These are phyloP conservation scores for Myathropa florea DNA, from an alignment of 2,888 invertebrate genomes.

Conservation along the genomic window DNA sequence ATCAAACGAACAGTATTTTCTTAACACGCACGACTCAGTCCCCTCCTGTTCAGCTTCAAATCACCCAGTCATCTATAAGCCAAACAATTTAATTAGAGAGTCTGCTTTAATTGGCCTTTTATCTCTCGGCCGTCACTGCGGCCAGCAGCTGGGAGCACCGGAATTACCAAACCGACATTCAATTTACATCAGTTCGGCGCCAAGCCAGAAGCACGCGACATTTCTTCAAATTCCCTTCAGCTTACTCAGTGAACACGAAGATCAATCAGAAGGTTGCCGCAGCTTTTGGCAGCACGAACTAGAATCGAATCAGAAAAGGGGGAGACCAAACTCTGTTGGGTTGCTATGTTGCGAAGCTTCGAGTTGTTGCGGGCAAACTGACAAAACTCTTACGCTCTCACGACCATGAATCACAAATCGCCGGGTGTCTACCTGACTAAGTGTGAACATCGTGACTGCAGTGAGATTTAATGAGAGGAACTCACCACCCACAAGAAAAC, in stretches of 20 bases:
- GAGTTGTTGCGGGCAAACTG: background rate
- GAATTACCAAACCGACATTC: constrained; percentile 28
- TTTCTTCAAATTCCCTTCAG: constrained; percentile 27
- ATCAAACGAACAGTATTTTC: too few species aligned
- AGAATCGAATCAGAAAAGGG: background rate
- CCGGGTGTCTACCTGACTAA: constrained; percentile 18
- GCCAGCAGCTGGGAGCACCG: background rate
- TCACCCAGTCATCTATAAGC: background rate
- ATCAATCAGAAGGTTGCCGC: constrained; percentile 8
- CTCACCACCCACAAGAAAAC: background rate
- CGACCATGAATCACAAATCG: constrained; percentile 11
- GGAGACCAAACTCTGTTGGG: background rate
- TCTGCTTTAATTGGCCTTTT: background rate
- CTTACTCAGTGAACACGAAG: constrained; percentile 11
- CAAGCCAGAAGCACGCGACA: constrained; percentile 35
- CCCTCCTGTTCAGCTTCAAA: background rate
- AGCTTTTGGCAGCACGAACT: constrained; percentile 1
- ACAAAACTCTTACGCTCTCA: background rate
- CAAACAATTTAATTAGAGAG: background rate
- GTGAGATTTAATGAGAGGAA: background rate
- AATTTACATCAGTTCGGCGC: constrained; percentile 23
- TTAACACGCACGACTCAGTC: background rate
- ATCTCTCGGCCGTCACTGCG: background rate
- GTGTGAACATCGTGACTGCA: constrained; percentile 12
- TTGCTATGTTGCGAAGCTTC: constrained; percentile 9